Conservation (phyloP, 2,113 vertebrate species). For the Anthoscopus minutus region DNA sequence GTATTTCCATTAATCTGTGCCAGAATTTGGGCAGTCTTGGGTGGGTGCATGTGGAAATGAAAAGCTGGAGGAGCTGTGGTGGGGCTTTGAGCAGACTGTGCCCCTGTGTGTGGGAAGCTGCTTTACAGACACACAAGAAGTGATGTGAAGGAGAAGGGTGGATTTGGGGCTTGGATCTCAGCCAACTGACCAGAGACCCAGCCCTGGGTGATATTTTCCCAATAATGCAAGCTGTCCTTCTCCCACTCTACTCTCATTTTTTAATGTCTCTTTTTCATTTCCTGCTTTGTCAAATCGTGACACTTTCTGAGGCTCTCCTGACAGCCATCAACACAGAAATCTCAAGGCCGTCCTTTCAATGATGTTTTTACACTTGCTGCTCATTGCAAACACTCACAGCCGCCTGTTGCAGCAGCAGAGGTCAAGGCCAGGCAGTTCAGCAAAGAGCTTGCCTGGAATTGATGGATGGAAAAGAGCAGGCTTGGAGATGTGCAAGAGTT, state of each 20-base stretch:
- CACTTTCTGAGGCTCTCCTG: accelerated
- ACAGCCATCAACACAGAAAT: neutral
- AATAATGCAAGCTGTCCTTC: neutral
- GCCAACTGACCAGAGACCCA: neutral
- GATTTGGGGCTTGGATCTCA: neutral
- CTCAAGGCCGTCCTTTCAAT: neutral
- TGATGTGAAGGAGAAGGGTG: no score
- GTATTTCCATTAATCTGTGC: neutral
- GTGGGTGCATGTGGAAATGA: neutral
- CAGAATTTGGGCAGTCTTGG: neutral
- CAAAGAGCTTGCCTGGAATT: neutral
- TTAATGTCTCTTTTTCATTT: neutral
- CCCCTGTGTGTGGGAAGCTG: neutral
- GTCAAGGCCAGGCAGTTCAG: neutral
- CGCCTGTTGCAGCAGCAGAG: neutral
- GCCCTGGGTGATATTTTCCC: neutral
- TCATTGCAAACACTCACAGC: neutral
- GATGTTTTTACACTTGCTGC: neutral
- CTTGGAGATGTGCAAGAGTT: neutral
- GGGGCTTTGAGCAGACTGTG: neutral
- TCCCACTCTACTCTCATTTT: neutral
- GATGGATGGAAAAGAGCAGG: neutral
- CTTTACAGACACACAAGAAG: neutral
- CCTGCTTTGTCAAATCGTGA: neutral
- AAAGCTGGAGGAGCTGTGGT: neutral